Evolutionary conservation across 1,140 invertebrate species (phyloP).

Genomic region (Ptiloglossa arizonensis): DNA sequence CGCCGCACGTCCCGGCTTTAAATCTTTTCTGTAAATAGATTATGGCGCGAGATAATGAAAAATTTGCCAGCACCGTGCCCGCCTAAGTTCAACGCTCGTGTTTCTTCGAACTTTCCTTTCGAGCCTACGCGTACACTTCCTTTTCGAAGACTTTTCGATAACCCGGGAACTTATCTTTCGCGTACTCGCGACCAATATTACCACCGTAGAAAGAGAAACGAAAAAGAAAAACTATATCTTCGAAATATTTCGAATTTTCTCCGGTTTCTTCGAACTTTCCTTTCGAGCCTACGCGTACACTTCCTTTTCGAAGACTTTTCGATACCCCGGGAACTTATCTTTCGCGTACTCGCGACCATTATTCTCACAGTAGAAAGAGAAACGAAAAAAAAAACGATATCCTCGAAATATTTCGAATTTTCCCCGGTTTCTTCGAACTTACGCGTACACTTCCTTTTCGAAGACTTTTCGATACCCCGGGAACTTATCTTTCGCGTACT

Average conservation of each 20-base stretch:
- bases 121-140: background rate
- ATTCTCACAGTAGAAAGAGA: too few species aligned
- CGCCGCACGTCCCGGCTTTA: conserved; percentile 56
- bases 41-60: conserved; percentile 66
- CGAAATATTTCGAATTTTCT: too few species aligned
- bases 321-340: background rate
- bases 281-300: background rate
- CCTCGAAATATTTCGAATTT: too few species aligned
- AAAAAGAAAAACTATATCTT: too few species aligned
- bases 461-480: background rate
- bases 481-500: background rate
- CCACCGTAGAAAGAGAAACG: too few species aligned
- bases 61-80: conserved; percentile 54
- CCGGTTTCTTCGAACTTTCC: conserved; percentile 44
- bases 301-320: background rate
- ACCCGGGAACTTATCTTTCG: background rate
- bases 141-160: background rate
- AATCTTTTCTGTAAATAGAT: conserved; percentile 69
- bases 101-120: conserved; percentile 41
- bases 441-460: background rate
- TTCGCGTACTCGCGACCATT: too few species aligned
- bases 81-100: conserved; percentile 52
- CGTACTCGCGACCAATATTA: too few species aligned
- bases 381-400: too few species aligned
- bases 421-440: conserved; percentile 45